Evolutionary conservation across 2,888 invertebrate genomes (phyloP).

Genomic region (Lasioglossum zephyrum): DNA sequence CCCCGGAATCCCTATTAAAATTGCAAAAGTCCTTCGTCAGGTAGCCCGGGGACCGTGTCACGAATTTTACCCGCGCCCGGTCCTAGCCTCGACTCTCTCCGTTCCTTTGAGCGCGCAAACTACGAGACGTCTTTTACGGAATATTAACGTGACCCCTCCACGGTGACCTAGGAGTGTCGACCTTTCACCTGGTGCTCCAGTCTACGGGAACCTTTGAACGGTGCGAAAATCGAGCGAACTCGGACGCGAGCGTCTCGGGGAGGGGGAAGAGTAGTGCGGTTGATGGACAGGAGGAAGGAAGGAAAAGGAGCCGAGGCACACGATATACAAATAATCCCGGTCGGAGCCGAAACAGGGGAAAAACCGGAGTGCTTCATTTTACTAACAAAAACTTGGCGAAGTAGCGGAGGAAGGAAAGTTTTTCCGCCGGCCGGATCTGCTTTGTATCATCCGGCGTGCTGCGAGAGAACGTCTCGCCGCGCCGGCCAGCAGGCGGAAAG

Average conservation of each 20-base stretch:
- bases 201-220: constrained; percentile 13
- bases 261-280: not conserved
- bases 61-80: constrained; percentile 24
- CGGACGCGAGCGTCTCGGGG: not conserved
- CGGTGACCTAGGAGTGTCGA: constrained; percentile 32
- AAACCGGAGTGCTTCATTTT: constrained; percentile 67
- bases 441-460: constrained; percentile 63
- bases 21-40: constrained; percentile 30
- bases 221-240: constrained; percentile 37
- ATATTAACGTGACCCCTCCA: constrained; percentile 58
- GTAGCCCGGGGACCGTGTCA: constrained; percentile 3
- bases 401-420: constrained; percentile 66
- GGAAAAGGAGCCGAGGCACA: not conserved
- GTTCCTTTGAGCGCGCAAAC: constrained; percentile 57
- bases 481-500: not conserved
- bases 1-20: constrained; percentile 31
- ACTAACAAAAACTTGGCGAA: constrained; percentile 71
- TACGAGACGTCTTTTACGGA: constrained; percentile 49
- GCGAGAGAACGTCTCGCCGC: constrained; percentile 48
- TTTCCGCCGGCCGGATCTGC: constrained; percentile 58
- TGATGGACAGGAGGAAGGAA: not conserved
- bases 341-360: constrained; percentile 34
- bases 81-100: constrained; percentile 8
- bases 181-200: constrained; percentile 1
- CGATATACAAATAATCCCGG: constrained; percentile 57